Base-by-base conservation (phyloP, 2,797 vertebrate species). In the Malurus splendens region DNA sequence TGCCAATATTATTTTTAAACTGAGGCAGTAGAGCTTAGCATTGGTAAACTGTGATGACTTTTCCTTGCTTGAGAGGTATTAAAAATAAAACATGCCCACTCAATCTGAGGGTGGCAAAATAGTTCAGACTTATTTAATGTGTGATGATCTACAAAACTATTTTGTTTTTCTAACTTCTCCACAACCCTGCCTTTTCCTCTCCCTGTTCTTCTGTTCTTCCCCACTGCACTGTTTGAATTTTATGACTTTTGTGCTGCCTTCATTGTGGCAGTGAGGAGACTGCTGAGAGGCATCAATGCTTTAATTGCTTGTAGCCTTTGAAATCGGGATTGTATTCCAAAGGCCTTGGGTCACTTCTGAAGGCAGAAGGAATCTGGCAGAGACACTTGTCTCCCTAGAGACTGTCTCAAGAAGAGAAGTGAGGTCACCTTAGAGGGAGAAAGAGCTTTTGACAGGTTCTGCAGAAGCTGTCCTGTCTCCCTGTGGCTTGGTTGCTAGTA, bases 71-170 rank as follows among this genome's bases (percentile, higher is more conserved):
- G 36, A 36, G 36, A 36, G 36, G 36, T 36, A 36, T 36, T 36
- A 36, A 36, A 36, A 36, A 36, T 36, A 36, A 36, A 36, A 60
- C 62, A 81, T 74, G 91, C 85, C 93, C 87, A 89, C 87, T 86
- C 87, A 87, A 0, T 89, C 76, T 38, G 77, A 93, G 74, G 80
- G 85, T 90, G 71, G 84, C 71, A 87, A 82, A 93, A 90, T 67
- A 93, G 74, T 78, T 90, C 56, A 83, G 76, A 12, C 56, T 78
- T 91, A 70, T 76, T 95, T 77, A 78, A 68, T 16, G n/a, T 60
- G 60, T 45, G 77, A n/a, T 25, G 7, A 80, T 67, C 64, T 89
- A 56, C 42, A 57, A 27, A 89, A 67, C 36, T 67, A 45, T 79
- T 75, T 60, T 70, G 59, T 65, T 90, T 89, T 68, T 56, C 54